These are phyloP conservation scores for Gopherus flavomarginatus DNA, from an alignment of 2,113 vertebrate species.

Conservation along the genomic window DNA sequence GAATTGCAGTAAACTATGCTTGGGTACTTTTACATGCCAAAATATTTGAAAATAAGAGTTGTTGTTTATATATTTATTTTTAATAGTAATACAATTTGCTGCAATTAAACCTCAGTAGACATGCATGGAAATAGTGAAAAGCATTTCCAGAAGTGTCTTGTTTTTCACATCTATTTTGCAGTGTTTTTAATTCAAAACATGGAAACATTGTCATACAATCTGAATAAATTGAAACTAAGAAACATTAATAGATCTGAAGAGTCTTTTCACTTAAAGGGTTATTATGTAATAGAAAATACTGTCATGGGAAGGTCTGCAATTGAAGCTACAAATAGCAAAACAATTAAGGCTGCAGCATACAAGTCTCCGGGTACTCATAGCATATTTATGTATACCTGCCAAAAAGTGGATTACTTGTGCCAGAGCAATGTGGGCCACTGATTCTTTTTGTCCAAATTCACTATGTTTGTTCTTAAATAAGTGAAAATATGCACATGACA, in stretches of 20 bases:
- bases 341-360: not conserved
- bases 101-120: not conserved
- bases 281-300: not conserved
- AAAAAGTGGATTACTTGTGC: not conserved
- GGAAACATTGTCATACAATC: not conserved
- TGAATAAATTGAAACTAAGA: not conserved
- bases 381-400: not conserved
- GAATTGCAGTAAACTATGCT: not conserved
- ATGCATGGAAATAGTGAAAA: not conserved
- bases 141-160: not conserved
- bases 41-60: not conserved
- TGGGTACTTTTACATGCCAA: not conserved
- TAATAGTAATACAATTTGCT: not conserved
- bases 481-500: not conserved
- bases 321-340: not conserved
- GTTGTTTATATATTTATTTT: not conserved
- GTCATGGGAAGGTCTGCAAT: not conserved
- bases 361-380: not conserved
- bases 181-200: not conserved
- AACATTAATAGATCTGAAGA: not conserved
- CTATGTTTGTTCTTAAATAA: not conserved
- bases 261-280: not conserved
- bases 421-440: not conserved
- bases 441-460: not conserved
- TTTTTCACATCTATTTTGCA: not conserved